Base-by-base conservation (phyloP, 2,888 invertebrate species). In the Pollenia griseotomentosa region DNA sequence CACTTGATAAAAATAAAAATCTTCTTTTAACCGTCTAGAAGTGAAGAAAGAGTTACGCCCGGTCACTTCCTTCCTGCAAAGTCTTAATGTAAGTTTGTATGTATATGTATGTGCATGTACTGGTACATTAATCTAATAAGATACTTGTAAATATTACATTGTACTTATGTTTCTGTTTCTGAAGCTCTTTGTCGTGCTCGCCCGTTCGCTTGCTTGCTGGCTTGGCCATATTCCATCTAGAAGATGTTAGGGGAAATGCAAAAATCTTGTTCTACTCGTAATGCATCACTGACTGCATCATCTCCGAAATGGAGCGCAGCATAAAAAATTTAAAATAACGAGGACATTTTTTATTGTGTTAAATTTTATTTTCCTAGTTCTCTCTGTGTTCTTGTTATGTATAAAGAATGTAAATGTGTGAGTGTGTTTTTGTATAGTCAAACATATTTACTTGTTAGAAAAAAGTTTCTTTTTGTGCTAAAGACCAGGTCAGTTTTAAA, bases 181-280 rank as follows among this genome's bases (percentile, higher is more conserved):
- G 44, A 61, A 68, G 40, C 66, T 61, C 42, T 59, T 79, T 78
- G 19, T 68, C 40, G 51, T 74, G 19, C 19, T 42, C 1, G 44
- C 14, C 61, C n/a, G 33, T 53, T 23, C 16, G 44, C 14, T 53
- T n/a, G 14, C 33, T 66, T 77, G 23, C 46, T 55, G 11, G n/a
- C 57, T 78, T 82, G 84, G 74, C 55, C 55, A 82, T 82, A 44
- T 74, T 87, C 68, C 51, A 70, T 78, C 57, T 84, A 19, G 11
- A 12, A 81, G 63, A 84, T 84, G 84, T 84, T 84, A 78, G 74
- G 40, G 84, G 65, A 87, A 87, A 87, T 87, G 87, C 84, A 87
- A 81, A 87, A 87, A 82, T 87, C 87, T 87, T 87, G 87, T 87
- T 87, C 81, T 81, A 57, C 83, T 73, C 51, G 75, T 77, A 87